Evolutionary conservation across 2,113 vertebrate species (phyloP), one percentile per base, ranked within the genome.

Genomic region (Clarias magur): DNA sequence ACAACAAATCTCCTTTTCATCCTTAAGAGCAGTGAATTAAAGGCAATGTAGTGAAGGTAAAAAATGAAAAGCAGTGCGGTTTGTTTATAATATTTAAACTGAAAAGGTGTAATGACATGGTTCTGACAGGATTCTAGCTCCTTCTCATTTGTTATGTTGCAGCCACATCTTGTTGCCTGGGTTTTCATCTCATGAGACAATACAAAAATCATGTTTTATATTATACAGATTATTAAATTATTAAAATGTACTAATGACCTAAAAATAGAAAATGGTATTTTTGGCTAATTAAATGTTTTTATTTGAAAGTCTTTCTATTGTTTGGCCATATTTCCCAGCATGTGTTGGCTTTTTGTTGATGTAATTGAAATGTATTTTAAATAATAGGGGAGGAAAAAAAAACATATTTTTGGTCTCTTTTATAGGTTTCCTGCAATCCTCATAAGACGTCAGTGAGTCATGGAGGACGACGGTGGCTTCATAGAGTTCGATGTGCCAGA

Each of bases 401-500:
- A 42, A 19, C 56, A 19, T 56, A 8, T 38, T 23, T 81, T 62
- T 23, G 30, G 0, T 81, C 1, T 38, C 9, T 34, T 62, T 62
- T 81, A 11, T 81, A 81, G 79, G 79, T 62, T 80, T 80, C 60
- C 79, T 80, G 79, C 57, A 34, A 81, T 90, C 92, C 93, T 79
- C 93, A 93, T 94, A 91, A 94, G 93, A 93, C 89, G 87, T 87
- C 92, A 93, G 88, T 92, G 94, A 98, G 97, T 96, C 94, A 99
- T 99, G 98, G 98, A 99, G 95, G 95, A 95, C 94, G 97, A 96
- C 96, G 95, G 95, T 94, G 97, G 97, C 95, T 99, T 97, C 95
- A 97, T 99, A 95, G 97, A 99, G 96, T 99, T 99, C 90, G 98
- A 99, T 87, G 98, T 99, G 95, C 98, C 98, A 1, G 98, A 99